Evolutionary conservation across 2,797 vertebrate species (phyloP).

Genomic region (Galago senegalensis): DNA sequence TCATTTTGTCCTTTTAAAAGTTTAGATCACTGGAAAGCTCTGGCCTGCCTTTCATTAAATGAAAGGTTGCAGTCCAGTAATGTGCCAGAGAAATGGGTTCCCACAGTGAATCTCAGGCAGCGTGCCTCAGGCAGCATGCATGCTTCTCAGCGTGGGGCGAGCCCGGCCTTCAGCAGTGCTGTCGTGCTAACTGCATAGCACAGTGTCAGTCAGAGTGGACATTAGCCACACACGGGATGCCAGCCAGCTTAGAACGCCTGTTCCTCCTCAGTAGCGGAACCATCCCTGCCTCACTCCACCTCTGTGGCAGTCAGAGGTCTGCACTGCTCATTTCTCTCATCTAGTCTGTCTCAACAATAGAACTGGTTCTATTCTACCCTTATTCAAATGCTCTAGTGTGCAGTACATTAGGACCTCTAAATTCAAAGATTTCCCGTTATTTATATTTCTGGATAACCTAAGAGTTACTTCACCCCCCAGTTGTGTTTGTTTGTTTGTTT

Average conservation of each 20-base stretch:
- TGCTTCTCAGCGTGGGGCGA: neutral
- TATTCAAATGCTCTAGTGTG: neutral
- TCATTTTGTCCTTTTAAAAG: conserved; percentile 6
- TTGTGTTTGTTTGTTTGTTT: neutral
- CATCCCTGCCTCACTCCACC: neutral
- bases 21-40: neutral
- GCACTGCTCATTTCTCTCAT: neutral
- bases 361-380: neutral
- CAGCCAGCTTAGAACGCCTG: neutral
- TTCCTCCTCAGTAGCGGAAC: neutral
- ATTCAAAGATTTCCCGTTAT: neutral
- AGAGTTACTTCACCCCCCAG: neutral
- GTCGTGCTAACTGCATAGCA: neutral
- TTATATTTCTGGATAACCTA: neutral
- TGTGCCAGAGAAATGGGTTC: neutral
- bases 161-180: neutral
- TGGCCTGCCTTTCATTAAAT: neutral
- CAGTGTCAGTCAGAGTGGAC: neutral
- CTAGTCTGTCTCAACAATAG: neutral
- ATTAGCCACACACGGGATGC: neutral
- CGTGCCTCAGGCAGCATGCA: no score
- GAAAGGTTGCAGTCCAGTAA: neutral
- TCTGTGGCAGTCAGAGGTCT: neutral
- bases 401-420: neutral
- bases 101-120: neutral